Conservation (phyloP, 53 echinoderm and acorn worm genomes). For the Luidia sarsii region DNA sequence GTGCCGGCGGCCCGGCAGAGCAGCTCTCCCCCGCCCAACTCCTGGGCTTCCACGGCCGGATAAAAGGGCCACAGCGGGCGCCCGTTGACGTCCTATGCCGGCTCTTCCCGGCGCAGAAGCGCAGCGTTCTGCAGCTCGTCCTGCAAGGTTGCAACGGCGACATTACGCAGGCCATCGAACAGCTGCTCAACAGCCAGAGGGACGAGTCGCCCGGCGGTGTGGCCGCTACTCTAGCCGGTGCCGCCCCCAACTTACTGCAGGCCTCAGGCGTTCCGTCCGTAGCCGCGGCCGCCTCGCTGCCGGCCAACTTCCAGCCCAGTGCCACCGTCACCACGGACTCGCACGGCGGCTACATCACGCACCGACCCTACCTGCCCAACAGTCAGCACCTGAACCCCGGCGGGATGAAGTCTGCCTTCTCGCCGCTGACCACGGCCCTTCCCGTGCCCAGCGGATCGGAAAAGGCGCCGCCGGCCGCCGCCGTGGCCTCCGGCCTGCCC, state of each 20-base stretch:
- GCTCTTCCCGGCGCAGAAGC: slow-evolving; percentile 90
- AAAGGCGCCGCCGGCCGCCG: slow-evolving; percentile 65
- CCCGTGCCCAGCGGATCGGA: slow-evolving; percentile 39
- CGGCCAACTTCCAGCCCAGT: slow-evolving; percentile 50
- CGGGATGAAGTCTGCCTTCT: slow-evolving; percentile 98
- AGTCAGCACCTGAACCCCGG: slow-evolving; percentile 67
- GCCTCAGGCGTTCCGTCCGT: slow-evolving; percentile 3
- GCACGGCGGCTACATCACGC: slow-evolving; percentile 79
- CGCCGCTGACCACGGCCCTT: slow-evolving; percentile 74
- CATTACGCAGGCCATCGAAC: slow-evolving; percentile 95
- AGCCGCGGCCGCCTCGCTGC: slow-evolving; percentile 27
- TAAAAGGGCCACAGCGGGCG: slow-evolving; percentile 61
- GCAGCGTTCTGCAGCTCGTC: slow-evolving; percentile 84
- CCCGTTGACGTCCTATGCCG: slow-evolving; percentile 88
- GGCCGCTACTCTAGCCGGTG: background rate
- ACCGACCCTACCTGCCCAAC: slow-evolving; percentile 86
- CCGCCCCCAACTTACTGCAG: background rate
- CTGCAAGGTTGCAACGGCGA: slow-evolving; percentile 94
- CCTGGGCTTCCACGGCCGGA: slow-evolving; percentile 22
- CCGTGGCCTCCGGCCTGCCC: slow-evolving; percentile 70
- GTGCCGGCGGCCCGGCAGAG: slow-evolving; percentile 14
- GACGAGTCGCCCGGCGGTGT: slow-evolving; percentile 9
- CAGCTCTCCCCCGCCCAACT: slow-evolving; percentile 26
- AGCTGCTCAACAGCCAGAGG: slow-evolving; percentile 85
- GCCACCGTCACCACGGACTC: slow-evolving; percentile 64